Base-by-base conservation (phyloP, 2,113 vertebrate species). In the Menidia beryllina region DNA sequence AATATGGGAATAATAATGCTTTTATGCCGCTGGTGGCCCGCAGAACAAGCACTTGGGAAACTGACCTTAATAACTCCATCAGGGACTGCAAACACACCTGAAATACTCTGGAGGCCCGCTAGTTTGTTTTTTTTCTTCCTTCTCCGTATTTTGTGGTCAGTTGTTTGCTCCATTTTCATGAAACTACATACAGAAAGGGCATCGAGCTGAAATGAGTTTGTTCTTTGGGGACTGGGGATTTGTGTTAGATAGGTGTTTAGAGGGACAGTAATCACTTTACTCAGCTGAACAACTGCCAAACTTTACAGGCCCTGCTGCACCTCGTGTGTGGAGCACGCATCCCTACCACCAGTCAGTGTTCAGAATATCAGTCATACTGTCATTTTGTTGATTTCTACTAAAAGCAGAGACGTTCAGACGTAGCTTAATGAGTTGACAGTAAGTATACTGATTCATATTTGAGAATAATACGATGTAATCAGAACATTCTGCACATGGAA, bases 181-280 rank as follows among this genome's bases (percentile, higher is more conserved):
- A 45, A 54, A 24, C 23, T 20, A 52, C 23, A 30, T 50, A 79
- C 69, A 77, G 34, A 19, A 66, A 24, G 48, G 47, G 57, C 13
- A 49, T 20, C 9, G 50, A 39, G 2, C 14, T 36, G 25, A 57
- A 57, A 27, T 20, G 43, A 59, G 15, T 48, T 70, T 56, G 39
- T 72, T 64, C 19, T 39, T 17, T 43, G 15, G 10, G 19, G 23
- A 5, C 26, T 2, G 5, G 7, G 26, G 53, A 12, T 24, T 48
- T 76, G 26, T 86, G 56, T 69, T 82, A 73, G 75, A 77, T 60
- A n/a, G n/a, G n/a, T n/a, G n/a, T 1, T 15, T 56, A 49, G 54
- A n/a, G 52, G 23, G n/a, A n/a, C n/a, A n/a, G n/a, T n/a, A n/a
- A n/a, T 12, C 64, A 27, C n/a, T 13, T 69, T 25, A 10, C 53